Conservation (phyloP, 2,797 vertebrate genomes). For the Sebastes steindachneri region DNA sequence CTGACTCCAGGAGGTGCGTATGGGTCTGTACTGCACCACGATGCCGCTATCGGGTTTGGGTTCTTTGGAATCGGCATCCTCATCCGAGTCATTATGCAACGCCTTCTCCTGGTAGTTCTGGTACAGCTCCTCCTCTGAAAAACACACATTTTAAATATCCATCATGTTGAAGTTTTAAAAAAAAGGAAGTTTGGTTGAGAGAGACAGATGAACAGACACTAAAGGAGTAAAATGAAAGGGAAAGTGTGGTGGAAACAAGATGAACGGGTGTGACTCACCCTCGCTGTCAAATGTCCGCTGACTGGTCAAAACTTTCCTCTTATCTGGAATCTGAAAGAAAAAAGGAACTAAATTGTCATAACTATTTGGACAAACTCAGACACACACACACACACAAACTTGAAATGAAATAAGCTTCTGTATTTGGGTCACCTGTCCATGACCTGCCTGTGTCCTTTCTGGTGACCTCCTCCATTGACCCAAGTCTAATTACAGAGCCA, state of each 20-base stretch:
- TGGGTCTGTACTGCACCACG: constrained; percentile 89
- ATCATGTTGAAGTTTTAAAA: background rate
- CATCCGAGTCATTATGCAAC: constrained; percentile 94
- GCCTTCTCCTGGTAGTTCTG: constrained; percentile 99
- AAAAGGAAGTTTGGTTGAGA: background rate
- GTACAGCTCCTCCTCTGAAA: constrained; percentile 93
- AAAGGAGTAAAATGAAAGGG: background rate
- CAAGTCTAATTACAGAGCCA: constrained; percentile 47
- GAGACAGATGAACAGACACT: background rate
- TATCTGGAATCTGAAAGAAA: constrained; percentile 73
- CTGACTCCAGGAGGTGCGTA: constrained; percentile 94
- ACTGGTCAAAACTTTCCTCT: constrained; percentile 87
- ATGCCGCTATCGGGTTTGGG: constrained; percentile 85
- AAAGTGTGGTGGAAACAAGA: constrained; percentile 3
- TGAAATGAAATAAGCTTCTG: background rate
- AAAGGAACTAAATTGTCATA: background rate
- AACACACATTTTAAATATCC: background rate
- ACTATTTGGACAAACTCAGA: background rate
- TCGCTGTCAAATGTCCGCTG: constrained; percentile 94
- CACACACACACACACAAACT: background rate
- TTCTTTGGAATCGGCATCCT: constrained; percentile 87
- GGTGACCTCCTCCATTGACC: constrained; percentile 35
- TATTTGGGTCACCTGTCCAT: constrained; percentile 37
- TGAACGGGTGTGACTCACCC: constrained; percentile 83
- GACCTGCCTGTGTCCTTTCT: constrained; percentile 35